Percentiles rank a stretch among this genome's conserved stretches.
Evolutionary conservation across 2,113 vertebrate species (phyloP).

Genomic region (Albula goreensis): DNA sequence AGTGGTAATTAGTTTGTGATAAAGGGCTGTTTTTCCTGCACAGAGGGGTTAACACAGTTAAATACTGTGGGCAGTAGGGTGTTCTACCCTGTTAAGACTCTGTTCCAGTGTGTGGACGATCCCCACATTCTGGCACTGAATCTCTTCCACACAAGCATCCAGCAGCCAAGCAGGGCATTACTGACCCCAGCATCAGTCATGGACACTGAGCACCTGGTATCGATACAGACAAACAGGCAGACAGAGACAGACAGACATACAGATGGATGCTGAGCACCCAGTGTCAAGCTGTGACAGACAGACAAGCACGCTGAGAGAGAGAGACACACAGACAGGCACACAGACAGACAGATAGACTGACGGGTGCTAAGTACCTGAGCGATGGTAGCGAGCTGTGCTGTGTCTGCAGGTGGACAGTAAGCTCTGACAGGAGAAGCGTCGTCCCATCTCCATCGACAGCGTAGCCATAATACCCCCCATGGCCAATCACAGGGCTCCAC

Average conservation of each 20-base stretch:
- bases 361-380: conserved; percentile 68
- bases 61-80: too few relatives aligned
- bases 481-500: conserved; percentile 19
- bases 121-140: too few relatives aligned
- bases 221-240: background rate
- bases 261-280: too few relatives aligned
- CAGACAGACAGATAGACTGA: background rate
- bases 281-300: background rate
- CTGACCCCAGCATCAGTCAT: too few relatives aligned
- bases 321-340: background rate
- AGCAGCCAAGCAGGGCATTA: too few relatives aligned
- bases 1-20: too few relatives aligned
- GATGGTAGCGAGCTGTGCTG: conserved; percentile 67
- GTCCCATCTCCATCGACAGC: conserved; percentile 70
- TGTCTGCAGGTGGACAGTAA: conserved; percentile 69
- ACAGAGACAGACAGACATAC: background rate
- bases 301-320: background rate
- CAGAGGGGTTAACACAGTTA: too few relatives aligned
- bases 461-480: conserved; percentile 74
- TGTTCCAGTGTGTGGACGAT: too few relatives aligned
- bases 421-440: conserved; percentile 68
- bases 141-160: too few relatives aligned
- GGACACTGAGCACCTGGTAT: too few relatives aligned
- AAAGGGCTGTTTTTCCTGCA: too few relatives aligned
- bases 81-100: too few relatives aligned